Base-by-base conservation (phyloP, 2,888 invertebrate species). In the Pachliopta kotzebuea region DNA sequence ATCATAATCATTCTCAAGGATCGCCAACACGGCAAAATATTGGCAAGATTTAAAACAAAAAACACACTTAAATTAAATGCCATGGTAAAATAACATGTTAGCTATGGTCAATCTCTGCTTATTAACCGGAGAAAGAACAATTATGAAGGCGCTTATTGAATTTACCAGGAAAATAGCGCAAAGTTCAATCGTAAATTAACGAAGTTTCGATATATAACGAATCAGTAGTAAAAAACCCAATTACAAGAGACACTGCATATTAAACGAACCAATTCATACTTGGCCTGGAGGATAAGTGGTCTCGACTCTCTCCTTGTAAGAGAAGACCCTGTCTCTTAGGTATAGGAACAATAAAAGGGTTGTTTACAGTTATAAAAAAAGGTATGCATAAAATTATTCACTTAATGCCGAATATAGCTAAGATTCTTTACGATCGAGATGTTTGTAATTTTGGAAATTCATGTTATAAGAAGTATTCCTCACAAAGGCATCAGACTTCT, bases 331-430 rank as follows among this genome's bases (percentile, higher is more conserved):
- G 37, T 14, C 4, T 37, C 14, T 14, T 14, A 37, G 37, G 14
- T 14, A 14, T 37, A 14, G 37, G 14, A 37, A 37, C 37, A 37
- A 37, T 14, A 14, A 37, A 37, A 37, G 37, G 37, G 37, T 3
- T 11, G 37, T 37, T 37, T 37, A 37, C 14, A 11, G 14, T 37
- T 11, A 37, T 37, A 14, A 11, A 2, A 37, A 11, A 14, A 4
- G 37, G 37, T 21, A 20, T 24, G 37, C 54, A 54, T 59, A 54
- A 49, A 50, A 55, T 64, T 31, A 56, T 42, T 18, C 20, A 37
- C 49, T 24, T 63, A 50, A 63, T 50, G 55, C 63, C 63, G 49
- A 59, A 63, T 54, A 63, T 26, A 63, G 54, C 55, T 14, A 49
- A n/a, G n/a, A n/a, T n/a, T n/a, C n/a, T n/a, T n/a, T n/a, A n/a